Base-by-base conservation (phyloP, 2,113 vertebrate genomes). In the Apistogramma diplotaenia region DNA sequence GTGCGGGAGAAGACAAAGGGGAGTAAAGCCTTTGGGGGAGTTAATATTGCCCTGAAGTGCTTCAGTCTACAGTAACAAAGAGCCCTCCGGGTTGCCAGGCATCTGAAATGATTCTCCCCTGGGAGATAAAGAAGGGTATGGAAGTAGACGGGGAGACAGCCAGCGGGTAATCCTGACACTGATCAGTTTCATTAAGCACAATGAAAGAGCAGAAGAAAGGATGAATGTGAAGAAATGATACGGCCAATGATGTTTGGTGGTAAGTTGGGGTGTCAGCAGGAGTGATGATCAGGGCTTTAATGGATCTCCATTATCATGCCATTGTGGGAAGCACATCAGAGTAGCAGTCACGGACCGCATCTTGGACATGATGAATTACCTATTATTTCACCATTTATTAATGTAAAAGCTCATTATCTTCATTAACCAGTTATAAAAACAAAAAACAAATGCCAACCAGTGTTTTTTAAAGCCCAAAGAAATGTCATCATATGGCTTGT, bases 1-100 rank as follows among this genome's bases (percentile, higher is more conserved):
- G 33, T 59, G 59, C 77, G 61, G n/a, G 61, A 31, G 21, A 18
- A 43, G 40, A 79, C 60, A 77, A 73, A 78, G 56, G 65, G 55
- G 54, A 67, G 31, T 54, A 15, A 65, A 31, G 33, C 58, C 21
- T 78, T 72, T 82, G 21, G 60, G 67, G 58, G 81, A 83, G 79
- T 78, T 89, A 73, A 87, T 80, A 67, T 84, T 79, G 46, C 84
- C 73, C 82, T 49, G 74, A 76, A 86, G 89, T 85, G 88, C 54
- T 16, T 79, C 80, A 9, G 72, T 81, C 61, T 78, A 58, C 86
- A 72, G 78, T 84, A 84, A 85, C 85, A 85, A 87, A 89, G 86
- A 85, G 77, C 74, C 65, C 75, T 85, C 74, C 46, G 78, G 89
- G 90, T 93, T 90, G 85, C 89, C 89, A 89, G 78, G 90, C 85